Evolutionary conservation across 2,113 vertebrate species (phyloP).

Genomic region (Cynoglossus semilaevis): DNA sequence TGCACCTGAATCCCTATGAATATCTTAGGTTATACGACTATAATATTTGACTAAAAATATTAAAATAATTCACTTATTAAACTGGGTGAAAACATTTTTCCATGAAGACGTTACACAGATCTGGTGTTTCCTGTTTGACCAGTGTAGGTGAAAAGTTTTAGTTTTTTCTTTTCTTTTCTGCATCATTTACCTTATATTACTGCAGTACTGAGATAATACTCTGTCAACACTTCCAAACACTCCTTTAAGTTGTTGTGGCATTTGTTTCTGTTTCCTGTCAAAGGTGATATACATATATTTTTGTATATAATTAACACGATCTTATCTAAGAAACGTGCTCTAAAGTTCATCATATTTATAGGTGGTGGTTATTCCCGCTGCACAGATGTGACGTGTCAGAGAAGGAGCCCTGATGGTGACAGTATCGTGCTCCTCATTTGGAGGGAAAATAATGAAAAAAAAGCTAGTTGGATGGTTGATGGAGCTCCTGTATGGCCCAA

Average conservation of each 20-base stretch:
- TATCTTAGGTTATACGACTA: too few species aligned
- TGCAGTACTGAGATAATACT: too few species aligned
- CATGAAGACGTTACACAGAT: too few species aligned
- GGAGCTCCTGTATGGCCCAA: slow-evolving; percentile 61
- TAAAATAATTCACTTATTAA: too few species aligned
- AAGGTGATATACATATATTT: slow-evolving; percentile 66
- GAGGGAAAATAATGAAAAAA: slow-evolving; percentile 20
- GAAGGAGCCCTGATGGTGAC: slow-evolving; percentile 49
- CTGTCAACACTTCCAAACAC: too few species aligned
- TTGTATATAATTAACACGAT: slow-evolving; percentile 77
- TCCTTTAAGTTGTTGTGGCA: too few species aligned
- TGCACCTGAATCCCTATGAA: too few species aligned
- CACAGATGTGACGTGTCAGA: slow-evolving; percentile 67
- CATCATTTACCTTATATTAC: too few species aligned
- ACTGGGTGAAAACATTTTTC: too few species aligned
- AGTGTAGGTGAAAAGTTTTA: slow-evolving; percentile 34
- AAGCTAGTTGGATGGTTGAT: slow-evolving; percentile 62
- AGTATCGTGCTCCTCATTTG: slow-evolving; percentile 65
- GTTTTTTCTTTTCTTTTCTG: too few species aligned
- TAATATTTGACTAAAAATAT: too few species aligned
- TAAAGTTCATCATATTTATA: slow-evolving; percentile 71
- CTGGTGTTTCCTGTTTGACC: too few species aligned
- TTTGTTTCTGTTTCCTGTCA: slow-evolving; percentile 65
- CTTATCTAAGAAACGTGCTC: slow-evolving; percentile 71
- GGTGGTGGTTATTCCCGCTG: slow-evolving; percentile 69